Conservation (phyloP, 37 sponge, comb jelly and placozoan genomes). For the Chondrosia reniformis region DNA sequence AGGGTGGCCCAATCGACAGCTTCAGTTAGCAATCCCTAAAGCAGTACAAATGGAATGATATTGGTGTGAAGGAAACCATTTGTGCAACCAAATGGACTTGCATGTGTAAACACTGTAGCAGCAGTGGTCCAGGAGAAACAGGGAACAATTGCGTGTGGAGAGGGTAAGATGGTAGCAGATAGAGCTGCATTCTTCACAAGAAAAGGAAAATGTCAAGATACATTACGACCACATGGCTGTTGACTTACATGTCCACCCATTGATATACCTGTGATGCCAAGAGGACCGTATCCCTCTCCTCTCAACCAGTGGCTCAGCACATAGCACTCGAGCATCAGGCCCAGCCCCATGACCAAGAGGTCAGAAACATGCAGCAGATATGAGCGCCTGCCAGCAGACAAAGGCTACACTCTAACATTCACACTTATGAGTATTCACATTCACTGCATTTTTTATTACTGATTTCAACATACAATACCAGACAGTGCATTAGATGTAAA, state of each 20-base stretch:
- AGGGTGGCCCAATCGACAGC: constrained; percentile 61
- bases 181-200: constrained; percentile 73
- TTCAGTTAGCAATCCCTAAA: constrained; percentile 53
- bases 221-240: neutral
- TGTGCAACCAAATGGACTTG: neutral
- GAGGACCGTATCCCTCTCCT: constrained; percentile 65
- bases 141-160: constrained; percentile 76
- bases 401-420: neutral
- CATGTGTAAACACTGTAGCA: constrained; percentile 81
- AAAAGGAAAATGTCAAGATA: neutral
- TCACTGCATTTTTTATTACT: too few relatives aligned
- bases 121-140: constrained; percentile 85
- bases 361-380: constrained; percentile 82
- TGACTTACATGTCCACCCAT: constrained; percentile 92
- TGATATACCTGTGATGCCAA: constrained; percentile 87
- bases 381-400: too few relatives aligned
- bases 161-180: constrained; percentile 60
- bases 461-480: too few relatives aligned
- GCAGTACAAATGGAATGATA: neutral
- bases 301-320: constrained; percentile 66
- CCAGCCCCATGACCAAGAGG: constrained; percentile 83
- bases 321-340: constrained; percentile 68
- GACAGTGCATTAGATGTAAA: too few relatives aligned
- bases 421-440: neutral
- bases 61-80: neutral